Base-by-base conservation (phyloP, 1,140 invertebrate genomes). In the Zaprionus ornatus region DNA sequence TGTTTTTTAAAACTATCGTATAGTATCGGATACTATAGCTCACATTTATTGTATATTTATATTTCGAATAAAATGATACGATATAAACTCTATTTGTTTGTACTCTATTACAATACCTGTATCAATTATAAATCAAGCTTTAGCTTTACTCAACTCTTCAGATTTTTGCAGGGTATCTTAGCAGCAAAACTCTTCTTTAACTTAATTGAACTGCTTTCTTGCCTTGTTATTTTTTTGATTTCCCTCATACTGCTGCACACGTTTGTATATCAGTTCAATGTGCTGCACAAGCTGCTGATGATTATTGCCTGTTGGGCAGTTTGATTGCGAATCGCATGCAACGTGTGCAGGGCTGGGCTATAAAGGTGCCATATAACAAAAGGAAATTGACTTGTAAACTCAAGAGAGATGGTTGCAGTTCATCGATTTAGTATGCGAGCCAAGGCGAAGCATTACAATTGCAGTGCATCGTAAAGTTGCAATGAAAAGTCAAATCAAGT, bases 271-370 rank as follows among this genome's bases (percentile, higher is more conserved):
- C 61, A 40, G 25, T 56, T 50, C 56, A 73, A 62, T 75, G 67
- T 78, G 67, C 74, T 19, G 61, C 23, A 7, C 37, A 45, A 71
- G 59, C 67, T 82, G 76, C 87, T 87, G 82, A 86, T 86, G 82
- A 86, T 87, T 87, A 86, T 86, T 85, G 77, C 73, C 77, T 70
- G 57, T 62, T 82, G 68, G 73, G 70, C 70, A 62, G 59, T 52
- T 70, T 66, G 61, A 50, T 70, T 79, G 70, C 48, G 60, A 60
- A 84, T 74, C 85, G 57, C 70, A 19, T 27, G 57, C 60, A 55
- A 52, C n/a, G 40, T 29, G 12, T 35, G 9, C 50, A 56, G 61
- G 9, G 12, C 10, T 10, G 12, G 23, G 60, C 5, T 29, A 56
- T 62, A 55, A 70, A 75, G 50, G 17, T 29, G 17, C 13, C 54